Conservation (phyloP, 2,113 vertebrate species). For the Perca flavescens region DNA sequence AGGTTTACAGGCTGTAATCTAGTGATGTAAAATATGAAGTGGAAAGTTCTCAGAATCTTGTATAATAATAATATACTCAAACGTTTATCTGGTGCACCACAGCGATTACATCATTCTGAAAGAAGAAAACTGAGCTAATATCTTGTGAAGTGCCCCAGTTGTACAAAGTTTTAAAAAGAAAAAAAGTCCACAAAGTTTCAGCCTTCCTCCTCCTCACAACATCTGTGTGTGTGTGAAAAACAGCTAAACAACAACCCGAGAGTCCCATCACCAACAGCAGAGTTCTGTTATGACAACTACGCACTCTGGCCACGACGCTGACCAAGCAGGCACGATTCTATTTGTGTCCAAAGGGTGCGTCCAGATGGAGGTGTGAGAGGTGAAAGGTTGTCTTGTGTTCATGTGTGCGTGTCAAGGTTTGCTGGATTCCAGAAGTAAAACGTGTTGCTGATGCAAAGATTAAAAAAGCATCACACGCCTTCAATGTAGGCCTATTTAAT, state of each 20-base stretch:
- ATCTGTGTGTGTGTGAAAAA: constrained; percentile 39
- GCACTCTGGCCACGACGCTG: not conserved
- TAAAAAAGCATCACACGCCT: not conserved
- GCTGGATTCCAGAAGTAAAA: not conserved
- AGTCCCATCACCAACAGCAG: constrained; percentile 27
- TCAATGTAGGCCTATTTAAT: not conserved
- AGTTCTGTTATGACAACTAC: constrained; percentile 17
- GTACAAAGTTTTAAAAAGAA: constrained; percentile 7
- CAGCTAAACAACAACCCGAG: constrained; percentile 4
- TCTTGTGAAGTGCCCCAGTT: constrained; percentile 1
- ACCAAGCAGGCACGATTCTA: not conserved
- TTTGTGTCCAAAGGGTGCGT: constrained; percentile 21
- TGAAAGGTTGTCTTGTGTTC: constrained; percentile 22
- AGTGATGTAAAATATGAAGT: constrained; percentile 6
- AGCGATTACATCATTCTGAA: not conserved
- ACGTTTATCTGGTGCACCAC: constrained; percentile 14
- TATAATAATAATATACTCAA: not conserved
- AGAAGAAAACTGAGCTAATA: not conserved
- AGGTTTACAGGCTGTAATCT: constrained; percentile 17
- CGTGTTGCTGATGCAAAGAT: not conserved
- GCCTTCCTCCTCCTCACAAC: constrained; percentile 49
- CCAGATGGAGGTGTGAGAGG: constrained; percentile 36
- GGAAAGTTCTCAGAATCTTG: not conserved
- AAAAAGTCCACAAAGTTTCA: constrained; percentile 20
- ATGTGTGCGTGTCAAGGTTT: not conserved